These are phyloP conservation scores for Iselma pallidipennis DNA, from an alignment of 2,888 invertebrate species.

Conservation along the genomic window DNA sequence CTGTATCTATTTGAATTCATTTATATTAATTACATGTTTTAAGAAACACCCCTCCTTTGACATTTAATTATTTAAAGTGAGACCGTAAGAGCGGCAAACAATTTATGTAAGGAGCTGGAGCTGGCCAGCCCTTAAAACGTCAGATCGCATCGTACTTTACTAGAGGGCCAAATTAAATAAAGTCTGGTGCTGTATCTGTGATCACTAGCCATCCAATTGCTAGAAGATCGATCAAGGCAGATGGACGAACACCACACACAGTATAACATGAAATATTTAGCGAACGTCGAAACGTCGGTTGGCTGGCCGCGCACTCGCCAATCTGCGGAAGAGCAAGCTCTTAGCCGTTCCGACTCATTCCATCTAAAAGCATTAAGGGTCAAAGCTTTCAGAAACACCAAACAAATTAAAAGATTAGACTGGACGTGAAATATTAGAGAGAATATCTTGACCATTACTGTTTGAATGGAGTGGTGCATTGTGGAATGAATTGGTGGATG, in stretches of 20 bases:
- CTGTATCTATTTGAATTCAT: no score
- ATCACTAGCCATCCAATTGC: slow-evolving; percentile 51
- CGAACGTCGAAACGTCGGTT: slow-evolving; percentile 19
- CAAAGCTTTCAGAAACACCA: slow-evolving; percentile 3
- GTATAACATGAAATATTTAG: slow-evolving; percentile 20
- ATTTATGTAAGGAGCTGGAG: slow-evolving; percentile 48
- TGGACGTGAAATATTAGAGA: not conserved
- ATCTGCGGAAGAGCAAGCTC: slow-evolving; percentile 55
- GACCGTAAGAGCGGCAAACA: slow-evolving; percentile 48
- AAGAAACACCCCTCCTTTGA: no score
- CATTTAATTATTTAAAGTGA: slow-evolving; percentile 56
- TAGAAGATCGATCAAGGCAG: slow-evolving; percentile 49
- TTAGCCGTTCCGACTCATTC: slow-evolving; percentile 50
- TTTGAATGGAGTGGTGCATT: not conserved
- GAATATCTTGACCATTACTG: not conserved
- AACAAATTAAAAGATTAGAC: slow-evolving; percentile 9
- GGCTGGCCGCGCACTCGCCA: slow-evolving; percentile 36
- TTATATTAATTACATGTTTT: no score
- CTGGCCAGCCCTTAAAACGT: slow-evolving; percentile 8
- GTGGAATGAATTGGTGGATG: not conserved
- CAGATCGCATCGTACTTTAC: slow-evolving; percentile 46
- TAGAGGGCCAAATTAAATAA: slow-evolving; percentile 53
- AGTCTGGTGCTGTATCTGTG: slow-evolving; percentile 49
- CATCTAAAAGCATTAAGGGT: slow-evolving; percentile 51
- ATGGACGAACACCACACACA: slow-evolving; percentile 23